These are phyloP conservation scores for Bruchidius siliquastri DNA, from an alignment of 2,888 invertebrate genomes.

Conservation along the genomic window DNA sequence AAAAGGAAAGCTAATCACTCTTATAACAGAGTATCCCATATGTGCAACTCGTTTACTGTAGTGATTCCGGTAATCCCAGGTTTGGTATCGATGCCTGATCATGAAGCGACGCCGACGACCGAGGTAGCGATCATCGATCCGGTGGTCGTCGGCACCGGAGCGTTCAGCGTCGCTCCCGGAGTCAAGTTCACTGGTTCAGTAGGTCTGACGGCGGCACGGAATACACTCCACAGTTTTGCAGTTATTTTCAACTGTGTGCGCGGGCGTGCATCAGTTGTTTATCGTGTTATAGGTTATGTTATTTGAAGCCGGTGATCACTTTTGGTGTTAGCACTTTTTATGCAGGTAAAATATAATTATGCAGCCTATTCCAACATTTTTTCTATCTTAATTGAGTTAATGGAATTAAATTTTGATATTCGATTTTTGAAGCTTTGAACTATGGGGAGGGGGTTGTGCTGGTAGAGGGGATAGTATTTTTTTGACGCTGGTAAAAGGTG, in stretches of 20 bases:
- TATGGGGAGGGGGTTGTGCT: no score
- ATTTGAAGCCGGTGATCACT: not conserved
- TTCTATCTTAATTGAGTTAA: no score
- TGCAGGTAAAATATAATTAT: not conserved
- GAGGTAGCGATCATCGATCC: conserved; percentile 20
- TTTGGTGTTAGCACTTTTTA: not conserved
- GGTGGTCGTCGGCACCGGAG: conserved; percentile 9
- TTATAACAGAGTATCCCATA: no score
- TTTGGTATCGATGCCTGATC: no score
- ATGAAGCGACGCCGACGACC: not conserved
- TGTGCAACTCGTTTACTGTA: no score
- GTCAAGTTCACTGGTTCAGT: conserved; percentile 35
- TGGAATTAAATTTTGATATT: no score
- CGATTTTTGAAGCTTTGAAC: no score
- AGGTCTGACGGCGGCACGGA: conserved; percentile 23
- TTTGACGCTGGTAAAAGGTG: no score
- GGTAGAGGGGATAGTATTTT: no score
- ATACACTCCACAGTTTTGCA: conserved; percentile 8
- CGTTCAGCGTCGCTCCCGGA: conserved; percentile 5
- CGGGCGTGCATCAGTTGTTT: conserved; percentile 5
- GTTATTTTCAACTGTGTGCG: conserved; percentile 1
- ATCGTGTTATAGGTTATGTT: conserved; percentile 1
- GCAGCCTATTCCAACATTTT: no score
- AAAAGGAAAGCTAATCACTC: no score
- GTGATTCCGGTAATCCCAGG: no score